A percentile compares a stretch with the other conserved stretches of the same genome.
phyloP scores from a whole-genome alignment of 2,888 invertebrate species.

The Galeruca laticollis region DNA sequence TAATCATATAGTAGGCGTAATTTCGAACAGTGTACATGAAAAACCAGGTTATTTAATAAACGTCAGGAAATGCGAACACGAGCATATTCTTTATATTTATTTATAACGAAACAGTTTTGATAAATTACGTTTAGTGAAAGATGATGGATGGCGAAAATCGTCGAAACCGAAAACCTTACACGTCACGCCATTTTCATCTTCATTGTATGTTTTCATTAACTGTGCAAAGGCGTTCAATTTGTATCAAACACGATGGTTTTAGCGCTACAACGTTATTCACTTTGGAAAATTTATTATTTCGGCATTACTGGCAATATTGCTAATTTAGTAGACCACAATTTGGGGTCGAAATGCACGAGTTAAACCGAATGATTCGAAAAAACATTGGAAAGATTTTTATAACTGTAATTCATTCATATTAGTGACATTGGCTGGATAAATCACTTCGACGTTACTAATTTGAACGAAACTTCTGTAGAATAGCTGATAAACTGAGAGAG shows the following conservation, averaged over 20 bases:
- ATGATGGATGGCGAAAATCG: constrained; percentile 51
- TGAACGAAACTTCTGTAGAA: no score
- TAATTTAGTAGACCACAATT: constrained; percentile 23
- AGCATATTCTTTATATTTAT: constrained; percentile 45
- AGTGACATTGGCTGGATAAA: neutral
- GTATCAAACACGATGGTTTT: constrained; percentile 43
- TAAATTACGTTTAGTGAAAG: constrained; percentile 49
- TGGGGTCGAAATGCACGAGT: constrained; percentile 19
- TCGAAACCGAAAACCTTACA: constrained; percentile 50
- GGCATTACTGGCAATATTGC: constrained; percentile 37
- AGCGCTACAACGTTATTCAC: constrained; percentile 47
- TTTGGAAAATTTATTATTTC: constrained; percentile 45
- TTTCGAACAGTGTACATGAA: neutral
- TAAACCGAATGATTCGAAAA: constrained; percentile 34
- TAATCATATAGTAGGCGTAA: neutral
- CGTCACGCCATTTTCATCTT: constrained; percentile 53
- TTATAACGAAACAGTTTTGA: constrained; percentile 49
- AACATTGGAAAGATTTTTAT: neutral
- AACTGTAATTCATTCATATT: neutral
- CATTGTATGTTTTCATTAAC: constrained; percentile 51
- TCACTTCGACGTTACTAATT: neutral
- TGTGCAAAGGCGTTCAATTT: constrained; percentile 50
- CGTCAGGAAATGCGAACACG: constrained; percentile 21
- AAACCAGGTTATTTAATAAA: constrained; percentile 20
- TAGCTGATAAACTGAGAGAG: no score